Evolutionary conservation across 2,888 invertebrate genomes (phyloP).

Genomic region (Caenorhabditis sp.): DNA sequence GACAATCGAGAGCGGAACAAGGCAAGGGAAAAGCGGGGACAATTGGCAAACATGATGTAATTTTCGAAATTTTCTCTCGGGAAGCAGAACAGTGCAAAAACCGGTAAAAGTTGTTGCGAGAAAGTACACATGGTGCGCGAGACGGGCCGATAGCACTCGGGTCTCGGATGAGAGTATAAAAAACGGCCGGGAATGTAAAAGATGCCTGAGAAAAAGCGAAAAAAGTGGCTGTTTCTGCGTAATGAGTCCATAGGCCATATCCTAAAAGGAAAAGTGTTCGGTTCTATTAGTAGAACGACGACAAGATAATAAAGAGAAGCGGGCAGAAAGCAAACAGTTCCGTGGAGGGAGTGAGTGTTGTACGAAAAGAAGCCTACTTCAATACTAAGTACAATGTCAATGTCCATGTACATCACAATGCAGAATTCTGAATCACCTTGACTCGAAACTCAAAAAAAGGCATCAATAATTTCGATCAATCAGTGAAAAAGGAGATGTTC

Average conservation of each 20-base stretch:
- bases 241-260: conserved; percentile 52
- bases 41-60: conserved; percentile 22
- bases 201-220: not conserved
- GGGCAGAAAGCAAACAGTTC: conserved; percentile 32
- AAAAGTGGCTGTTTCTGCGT: conserved; percentile 30
- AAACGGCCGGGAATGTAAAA: conserved; percentile 30
- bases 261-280: conserved; percentile 34
- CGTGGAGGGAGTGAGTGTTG: conserved; percentile 9
- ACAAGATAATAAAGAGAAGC: conserved; percentile 13
- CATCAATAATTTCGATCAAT: no score
- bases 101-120: conserved; percentile 25
- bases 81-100: conserved; percentile 24
- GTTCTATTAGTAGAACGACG: not conserved
- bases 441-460: no score
- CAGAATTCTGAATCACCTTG: no score
- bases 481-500: no score
- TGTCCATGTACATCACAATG: no score
- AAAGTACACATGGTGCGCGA: conserved; percentile 45
- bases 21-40: conserved; percentile 1
- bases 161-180: conserved; percentile 22
- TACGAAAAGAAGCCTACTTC: conserved; percentile 8
- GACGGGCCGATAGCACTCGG: conserved; percentile 5
- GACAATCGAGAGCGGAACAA: not conserved
- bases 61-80: conserved; percentile 6
- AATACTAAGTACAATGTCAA: not conserved